phyloP scores from a whole-genome alignment of 2,113 vertebrate genomes.

The Onychostoma macrolepis region DNA sequence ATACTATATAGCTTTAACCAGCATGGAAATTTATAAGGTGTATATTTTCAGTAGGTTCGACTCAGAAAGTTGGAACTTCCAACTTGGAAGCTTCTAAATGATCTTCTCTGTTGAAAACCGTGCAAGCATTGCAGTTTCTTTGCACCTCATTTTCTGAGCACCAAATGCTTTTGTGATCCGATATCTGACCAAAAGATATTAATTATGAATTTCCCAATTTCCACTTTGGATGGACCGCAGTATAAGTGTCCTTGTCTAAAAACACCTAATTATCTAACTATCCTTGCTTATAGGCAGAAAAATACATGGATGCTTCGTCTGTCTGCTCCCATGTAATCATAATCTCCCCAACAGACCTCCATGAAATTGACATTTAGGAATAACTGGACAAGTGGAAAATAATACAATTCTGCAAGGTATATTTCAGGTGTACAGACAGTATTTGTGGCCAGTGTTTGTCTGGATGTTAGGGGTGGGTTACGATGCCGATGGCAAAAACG shows the following conservation, averaged over 20 bases:
- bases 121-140: not conserved
- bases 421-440: conserved; percentile 74
- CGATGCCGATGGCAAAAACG: conserved; percentile 76
- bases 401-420: conserved; percentile 71
- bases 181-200: not conserved
- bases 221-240: not conserved
- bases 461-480: conserved; percentile 64
- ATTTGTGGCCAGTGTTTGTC: conserved; percentile 67
- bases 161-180: not conserved
- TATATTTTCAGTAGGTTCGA: not conserved
- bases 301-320: conserved; percentile 69
- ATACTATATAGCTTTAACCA: not conserved
- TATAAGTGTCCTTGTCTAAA: conserved; percentile 45
- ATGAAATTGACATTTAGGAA: conserved; percentile 96
- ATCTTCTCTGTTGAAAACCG: not conserved
- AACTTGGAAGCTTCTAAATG: not conserved
- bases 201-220: not conserved
- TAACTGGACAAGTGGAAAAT: conserved; percentile 86
- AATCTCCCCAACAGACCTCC: conserved; percentile 84
- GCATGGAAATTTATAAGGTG: not conserved
- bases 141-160: not conserved
- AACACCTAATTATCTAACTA: conserved; percentile 26
- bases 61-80: not conserved
- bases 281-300: conserved; percentile 62
- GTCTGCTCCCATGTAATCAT: conserved; percentile 79